Evolutionary conservation across 2,113 vertebrate genomes (phyloP).

Genomic region (Porphyrio hochstetteri): DNA sequence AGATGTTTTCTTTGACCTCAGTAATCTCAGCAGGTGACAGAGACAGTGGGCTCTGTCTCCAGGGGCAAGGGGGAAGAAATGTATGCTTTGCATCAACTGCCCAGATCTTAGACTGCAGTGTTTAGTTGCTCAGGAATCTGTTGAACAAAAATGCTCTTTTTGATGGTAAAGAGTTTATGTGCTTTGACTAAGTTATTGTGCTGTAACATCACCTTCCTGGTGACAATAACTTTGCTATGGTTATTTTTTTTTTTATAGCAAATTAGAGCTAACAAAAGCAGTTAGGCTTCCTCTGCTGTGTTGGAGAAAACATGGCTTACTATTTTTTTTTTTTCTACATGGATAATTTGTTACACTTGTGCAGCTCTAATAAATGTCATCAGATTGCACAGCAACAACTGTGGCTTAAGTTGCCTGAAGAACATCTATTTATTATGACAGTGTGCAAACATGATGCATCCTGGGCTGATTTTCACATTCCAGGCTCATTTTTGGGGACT

Average conservation of each 20-base stretch:
- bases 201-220: not conserved
- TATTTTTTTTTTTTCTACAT: not conserved
- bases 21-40: not conserved
- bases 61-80: not conserved
- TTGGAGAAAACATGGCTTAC: not conserved
- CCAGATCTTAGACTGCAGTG: not conserved
- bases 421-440: not conserved
- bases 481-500: not conserved
- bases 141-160: not conserved
- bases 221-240: not conserved
- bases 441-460: not conserved
- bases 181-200: not conserved
- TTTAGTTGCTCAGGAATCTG: not conserved
- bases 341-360: not conserved
- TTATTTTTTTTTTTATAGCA: not conserved
- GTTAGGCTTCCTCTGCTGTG: not conserved
- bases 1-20: not conserved
- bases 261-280: not conserved
- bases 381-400: not conserved
- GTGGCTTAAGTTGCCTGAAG: not conserved
- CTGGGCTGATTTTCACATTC: not conserved
- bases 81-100: not conserved
- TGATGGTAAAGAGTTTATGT: not conserved
- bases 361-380: not conserved
- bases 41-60: not conserved